Conservation (phyloP, 2,888 invertebrate genomes). For the Lamellibrachia columna region DNA sequence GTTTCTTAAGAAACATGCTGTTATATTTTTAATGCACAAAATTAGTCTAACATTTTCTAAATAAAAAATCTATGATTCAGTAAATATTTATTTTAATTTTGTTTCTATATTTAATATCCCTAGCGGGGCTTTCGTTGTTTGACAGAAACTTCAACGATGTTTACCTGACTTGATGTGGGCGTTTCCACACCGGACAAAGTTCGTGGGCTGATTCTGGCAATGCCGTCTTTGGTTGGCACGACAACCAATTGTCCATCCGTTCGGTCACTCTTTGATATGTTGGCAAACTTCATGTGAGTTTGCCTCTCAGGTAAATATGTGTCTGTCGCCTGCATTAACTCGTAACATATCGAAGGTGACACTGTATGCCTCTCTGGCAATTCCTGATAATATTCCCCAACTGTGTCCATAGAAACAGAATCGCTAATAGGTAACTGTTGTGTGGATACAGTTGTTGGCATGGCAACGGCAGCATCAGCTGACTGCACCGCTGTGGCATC, state of each 20-base stretch:
- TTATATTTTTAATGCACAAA: background rate
- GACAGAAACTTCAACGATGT: background rate
- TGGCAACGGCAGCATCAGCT: background rate
- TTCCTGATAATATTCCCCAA: background rate
- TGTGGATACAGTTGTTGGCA: background rate
- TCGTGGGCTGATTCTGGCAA: background rate
- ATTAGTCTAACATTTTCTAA: too few species aligned
- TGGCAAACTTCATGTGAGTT: background rate
- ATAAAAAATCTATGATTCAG: background rate
- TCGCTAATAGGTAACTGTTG: background rate
- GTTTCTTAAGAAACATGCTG: background rate
- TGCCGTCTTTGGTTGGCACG: background rate
- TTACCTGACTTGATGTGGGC: background rate
- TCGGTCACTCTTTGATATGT: background rate
- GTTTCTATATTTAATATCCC: background rate
- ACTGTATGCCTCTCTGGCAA: background rate
- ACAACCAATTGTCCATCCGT: constrained; percentile 16
- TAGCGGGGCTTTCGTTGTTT: background rate
- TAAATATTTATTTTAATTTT: background rate
- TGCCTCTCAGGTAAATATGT: background rate
- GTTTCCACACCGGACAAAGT: background rate
- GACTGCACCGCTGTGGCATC: background rate
- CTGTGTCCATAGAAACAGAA: background rate
- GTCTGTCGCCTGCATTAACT: background rate
- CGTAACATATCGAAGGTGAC: background rate